phyloP scores from a whole-genome alignment of 2,888 invertebrate genomes.

The Tenodera sinensis region DNA sequence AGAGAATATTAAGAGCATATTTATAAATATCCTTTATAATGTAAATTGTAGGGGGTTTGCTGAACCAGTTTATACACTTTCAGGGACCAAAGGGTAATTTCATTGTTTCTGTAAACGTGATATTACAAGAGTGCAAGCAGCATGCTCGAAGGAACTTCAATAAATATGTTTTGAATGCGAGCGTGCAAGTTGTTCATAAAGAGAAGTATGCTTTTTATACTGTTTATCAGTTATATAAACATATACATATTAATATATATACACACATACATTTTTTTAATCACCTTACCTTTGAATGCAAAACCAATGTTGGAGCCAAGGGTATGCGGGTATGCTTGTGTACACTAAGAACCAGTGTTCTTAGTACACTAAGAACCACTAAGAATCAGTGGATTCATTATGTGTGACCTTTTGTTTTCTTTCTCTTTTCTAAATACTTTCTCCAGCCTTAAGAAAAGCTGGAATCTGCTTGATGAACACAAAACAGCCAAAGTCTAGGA shows the following conservation, averaged over 20 bases:
- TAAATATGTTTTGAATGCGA: not conserved
- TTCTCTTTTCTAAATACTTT: too few species aligned
- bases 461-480: too few species aligned
- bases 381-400: not conserved
- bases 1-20: not conserved
- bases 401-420: not conserved
- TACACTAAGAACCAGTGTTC: too few species aligned
- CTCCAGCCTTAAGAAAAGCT: too few species aligned
- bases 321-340: not conserved
- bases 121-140: not conserved
- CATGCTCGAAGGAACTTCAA: not conserved
- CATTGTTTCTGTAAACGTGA: not conserved
- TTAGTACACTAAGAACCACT: too few species aligned
- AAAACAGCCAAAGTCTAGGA: too few species aligned
- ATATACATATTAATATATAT: too few species aligned
- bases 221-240: not conserved
- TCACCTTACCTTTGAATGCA: not conserved
- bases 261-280: not conserved
- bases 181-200: not conserved
- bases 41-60: not conserved
- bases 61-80: not conserved
- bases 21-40: not conserved
- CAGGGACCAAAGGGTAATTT: constrained; percentile 29
- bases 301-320: not conserved
- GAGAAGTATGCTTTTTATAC: not conserved